Conservation (phyloP, 30 jellyfish, hydroid and myxozoan genomes). For the Rhopilema esculentum region DNA sequence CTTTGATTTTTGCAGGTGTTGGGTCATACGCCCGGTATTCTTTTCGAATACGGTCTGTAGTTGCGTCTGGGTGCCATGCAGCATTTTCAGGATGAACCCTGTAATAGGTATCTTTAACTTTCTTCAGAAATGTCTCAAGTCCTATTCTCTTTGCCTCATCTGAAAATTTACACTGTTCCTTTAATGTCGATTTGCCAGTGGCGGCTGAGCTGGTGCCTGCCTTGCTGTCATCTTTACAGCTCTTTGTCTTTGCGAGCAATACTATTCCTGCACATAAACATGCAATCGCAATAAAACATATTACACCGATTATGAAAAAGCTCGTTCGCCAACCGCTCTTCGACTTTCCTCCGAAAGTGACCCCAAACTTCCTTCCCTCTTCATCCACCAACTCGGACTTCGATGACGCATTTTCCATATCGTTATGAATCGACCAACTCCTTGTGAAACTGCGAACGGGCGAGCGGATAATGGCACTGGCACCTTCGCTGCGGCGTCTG, state of each 20-base stretch:
- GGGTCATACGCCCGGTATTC: conserved; percentile 84
- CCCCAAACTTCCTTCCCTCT: conserved; percentile 35
- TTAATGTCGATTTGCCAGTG: not conserved
- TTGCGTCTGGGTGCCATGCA: conserved; percentile 87
- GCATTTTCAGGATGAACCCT: conserved; percentile 79
- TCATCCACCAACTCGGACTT: conserved; percentile 60
- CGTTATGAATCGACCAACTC: not conserved
- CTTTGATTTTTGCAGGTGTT: conserved; percentile 84
- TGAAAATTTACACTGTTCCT: conserved; percentile 75
- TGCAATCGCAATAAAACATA: conserved; percentile 54
- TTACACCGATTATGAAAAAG: conserved; percentile 34
- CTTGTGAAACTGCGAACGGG: not conserved
- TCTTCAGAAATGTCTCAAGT: conserved; percentile 71
- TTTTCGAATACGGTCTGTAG: conserved; percentile 49
- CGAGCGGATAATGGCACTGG: not conserved
- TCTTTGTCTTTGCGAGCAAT: conserved; percentile 68
- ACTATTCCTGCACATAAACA: conserved; percentile 85
- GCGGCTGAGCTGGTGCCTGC: conserved; percentile 17
- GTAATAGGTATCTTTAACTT: conserved; percentile 64
- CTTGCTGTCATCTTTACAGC: conserved; percentile 9
- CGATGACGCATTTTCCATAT: conserved; percentile 4
- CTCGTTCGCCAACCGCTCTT: conserved; percentile 31
- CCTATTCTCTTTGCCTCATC: conserved; percentile 85
- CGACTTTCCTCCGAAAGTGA: conserved; percentile 14
- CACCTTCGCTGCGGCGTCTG: not conserved